A percentile compares a stretch with the other conserved stretches of the same genome.
Evolutionary conservation across 2,888 invertebrate species (phyloP).

Genomic region (Tipula unca): DNA sequence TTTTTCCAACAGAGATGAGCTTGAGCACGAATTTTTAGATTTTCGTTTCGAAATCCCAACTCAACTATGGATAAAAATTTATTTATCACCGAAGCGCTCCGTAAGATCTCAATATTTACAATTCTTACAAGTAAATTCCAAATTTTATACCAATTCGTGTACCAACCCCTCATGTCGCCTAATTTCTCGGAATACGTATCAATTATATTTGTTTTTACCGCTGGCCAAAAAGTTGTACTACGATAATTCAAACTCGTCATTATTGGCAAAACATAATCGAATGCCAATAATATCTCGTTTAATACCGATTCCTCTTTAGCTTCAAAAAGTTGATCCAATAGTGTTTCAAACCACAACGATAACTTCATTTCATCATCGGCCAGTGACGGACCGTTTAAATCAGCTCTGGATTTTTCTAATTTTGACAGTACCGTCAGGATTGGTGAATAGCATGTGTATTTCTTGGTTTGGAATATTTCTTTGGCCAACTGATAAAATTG

Average conservation of each 20-base stretch:
- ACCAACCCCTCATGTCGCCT: conserved; percentile 30
- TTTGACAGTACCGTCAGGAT: background rate
- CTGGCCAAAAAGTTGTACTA: background rate
- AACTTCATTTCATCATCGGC: background rate
- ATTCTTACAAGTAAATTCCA: conserved; percentile 53
- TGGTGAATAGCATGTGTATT: background rate
- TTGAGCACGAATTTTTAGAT: conserved; percentile 46
- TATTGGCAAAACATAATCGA: conserved; percentile 38
- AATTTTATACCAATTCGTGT: conserved; percentile 48
- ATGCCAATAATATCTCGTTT: background rate
- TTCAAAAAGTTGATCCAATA: background rate
- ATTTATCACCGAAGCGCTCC: conserved; percentile 52
- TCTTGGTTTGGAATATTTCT: background rate
- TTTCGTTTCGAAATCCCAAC: conserved; percentile 56
- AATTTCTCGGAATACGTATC: conserved; percentile 45
- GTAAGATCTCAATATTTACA: conserved; percentile 46
- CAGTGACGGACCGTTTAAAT: background rate
- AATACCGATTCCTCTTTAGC: background rate
- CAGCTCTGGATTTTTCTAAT: background rate
- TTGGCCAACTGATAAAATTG: background rate
- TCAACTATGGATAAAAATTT: conserved; percentile 62
- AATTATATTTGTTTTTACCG: conserved; percentile 39
- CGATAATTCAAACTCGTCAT: conserved; percentile 32
- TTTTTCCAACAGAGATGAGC: conserved; percentile 57
- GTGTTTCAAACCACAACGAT: background rate